Conservation (phyloP, 2,113 vertebrate species). For the Sorex araneus region DNA sequence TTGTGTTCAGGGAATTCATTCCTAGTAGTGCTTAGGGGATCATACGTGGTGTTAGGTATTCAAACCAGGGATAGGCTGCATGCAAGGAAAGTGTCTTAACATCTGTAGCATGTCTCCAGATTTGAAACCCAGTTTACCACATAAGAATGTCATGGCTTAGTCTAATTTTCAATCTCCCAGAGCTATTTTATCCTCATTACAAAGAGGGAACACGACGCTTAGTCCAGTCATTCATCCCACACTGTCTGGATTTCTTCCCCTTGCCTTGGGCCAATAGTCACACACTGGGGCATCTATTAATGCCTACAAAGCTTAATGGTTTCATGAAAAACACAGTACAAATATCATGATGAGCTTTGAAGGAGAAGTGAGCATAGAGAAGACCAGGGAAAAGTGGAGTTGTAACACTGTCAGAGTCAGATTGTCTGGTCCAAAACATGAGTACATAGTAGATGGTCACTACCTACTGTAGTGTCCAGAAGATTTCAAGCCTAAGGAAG, state of each 20-base stretch:
- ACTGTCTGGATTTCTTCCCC: neutral
- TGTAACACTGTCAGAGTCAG: neutral
- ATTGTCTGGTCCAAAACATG: neutral
- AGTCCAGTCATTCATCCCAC: neutral
- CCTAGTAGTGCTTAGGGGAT: no score
- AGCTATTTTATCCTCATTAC: neutral
- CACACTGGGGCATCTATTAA: neutral
- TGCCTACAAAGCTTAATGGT: neutral
- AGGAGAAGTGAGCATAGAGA: neutral
- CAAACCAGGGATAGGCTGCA: no score
- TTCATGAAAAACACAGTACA: rapidly evolving
- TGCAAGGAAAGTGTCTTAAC: no score
- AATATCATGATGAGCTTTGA: neutral
- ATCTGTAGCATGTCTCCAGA: neutral
- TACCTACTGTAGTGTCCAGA: neutral
- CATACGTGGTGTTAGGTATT: no score
- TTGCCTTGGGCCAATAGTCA: neutral
- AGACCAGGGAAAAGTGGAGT: neutral
- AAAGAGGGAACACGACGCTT: neutral
- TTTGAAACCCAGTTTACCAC: neutral
- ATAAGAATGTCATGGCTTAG: neutral
- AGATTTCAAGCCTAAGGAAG: neutral
- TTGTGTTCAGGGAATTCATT: no score
- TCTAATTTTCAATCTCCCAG: neutral
- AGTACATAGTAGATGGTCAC: neutral